These are phyloP conservation scores for Stercorarius parasiticus DNA, from an alignment of 2,113 vertebrate genomes.

Conservation along the genomic window DNA sequence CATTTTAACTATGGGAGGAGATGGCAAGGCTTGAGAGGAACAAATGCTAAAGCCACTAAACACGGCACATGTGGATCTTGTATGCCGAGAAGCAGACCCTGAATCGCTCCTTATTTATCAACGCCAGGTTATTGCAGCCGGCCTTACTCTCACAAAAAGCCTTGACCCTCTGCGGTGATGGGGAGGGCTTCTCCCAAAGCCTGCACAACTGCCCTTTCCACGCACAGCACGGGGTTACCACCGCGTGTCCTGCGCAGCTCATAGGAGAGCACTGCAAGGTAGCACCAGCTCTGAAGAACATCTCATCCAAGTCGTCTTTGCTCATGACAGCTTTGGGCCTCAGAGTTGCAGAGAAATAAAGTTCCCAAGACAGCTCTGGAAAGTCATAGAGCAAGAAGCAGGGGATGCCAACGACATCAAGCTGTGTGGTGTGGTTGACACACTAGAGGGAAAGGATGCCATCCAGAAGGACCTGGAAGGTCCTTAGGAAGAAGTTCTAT, in stretches of 20 bases:
- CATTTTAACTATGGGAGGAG: background rate
- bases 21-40: background rate
- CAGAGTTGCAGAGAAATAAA: background rate
- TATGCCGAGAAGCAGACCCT: background rate
- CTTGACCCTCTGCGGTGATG: background rate
- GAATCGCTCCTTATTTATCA: background rate
- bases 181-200: background rate
- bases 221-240: rapidly evolving
- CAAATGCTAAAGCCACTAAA: background rate
- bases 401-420: background rate
- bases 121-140: background rate
- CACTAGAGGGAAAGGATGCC: background rate
- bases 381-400: background rate
- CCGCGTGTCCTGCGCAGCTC: background rate
- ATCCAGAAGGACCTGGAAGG: background rate
- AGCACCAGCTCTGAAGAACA: background rate
- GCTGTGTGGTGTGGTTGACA: background rate
- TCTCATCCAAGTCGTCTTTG: background rate
- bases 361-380: background rate
- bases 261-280: background rate
- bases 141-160: background rate
- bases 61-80: rapidly evolving
- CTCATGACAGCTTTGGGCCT: background rate
- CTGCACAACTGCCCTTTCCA: background rate
- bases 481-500: too few species aligned